Evolutionary conservation across 1,140 invertebrate species (phyloP), one percentile per base, ranked within the genome.

Genomic region (Bombus confusus): DNA sequence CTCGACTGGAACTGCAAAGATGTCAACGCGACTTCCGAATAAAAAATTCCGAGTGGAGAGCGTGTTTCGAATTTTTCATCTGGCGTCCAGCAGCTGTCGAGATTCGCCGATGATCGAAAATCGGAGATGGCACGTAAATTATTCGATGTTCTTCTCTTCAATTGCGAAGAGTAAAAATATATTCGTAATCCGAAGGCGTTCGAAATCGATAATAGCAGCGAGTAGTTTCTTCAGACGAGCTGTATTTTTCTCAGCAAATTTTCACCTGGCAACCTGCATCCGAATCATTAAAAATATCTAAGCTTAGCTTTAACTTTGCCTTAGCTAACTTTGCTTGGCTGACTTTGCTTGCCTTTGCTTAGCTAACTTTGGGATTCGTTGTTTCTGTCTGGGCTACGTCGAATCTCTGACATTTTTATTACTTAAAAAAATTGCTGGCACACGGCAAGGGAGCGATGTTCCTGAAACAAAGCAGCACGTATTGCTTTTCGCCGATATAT

Each of bases 401-500:
- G 10, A 15, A 37, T 73, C 34, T n/a, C 12, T 22, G 62, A 22
- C 43, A 57, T 34, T 83, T 59, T n/a, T 47, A 71, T 71, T 39
- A 82, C 34, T 22, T 52, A 52, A 52, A 59, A 59, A 28, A 52
- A 5, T 37, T 9, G 6, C 5, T 25, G 12, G 13, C 10, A 15
- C 9, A 10, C 9, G 31, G 10, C 12, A 5, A 15, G 10, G 1
- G 18, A 25, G 43, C 18, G 4, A 31, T 28, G 34, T 68, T 39
- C 18, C 6, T 3, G 5, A 25, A 15, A 34, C 25, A 64, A 57
- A 25, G 37, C 28, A 34, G 25, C 64, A 37, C 28, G 31, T 39
- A 64, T 85, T 80, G 82, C 73, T 85, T 85, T 69, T 10, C n/a
- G 18, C 37, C 4, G 31, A 28, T 59, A 39, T 22, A 84, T 72